phyloP scores from a whole-genome alignment of 1,140 invertebrate genomes.

The Ostrea edulis region DNA sequence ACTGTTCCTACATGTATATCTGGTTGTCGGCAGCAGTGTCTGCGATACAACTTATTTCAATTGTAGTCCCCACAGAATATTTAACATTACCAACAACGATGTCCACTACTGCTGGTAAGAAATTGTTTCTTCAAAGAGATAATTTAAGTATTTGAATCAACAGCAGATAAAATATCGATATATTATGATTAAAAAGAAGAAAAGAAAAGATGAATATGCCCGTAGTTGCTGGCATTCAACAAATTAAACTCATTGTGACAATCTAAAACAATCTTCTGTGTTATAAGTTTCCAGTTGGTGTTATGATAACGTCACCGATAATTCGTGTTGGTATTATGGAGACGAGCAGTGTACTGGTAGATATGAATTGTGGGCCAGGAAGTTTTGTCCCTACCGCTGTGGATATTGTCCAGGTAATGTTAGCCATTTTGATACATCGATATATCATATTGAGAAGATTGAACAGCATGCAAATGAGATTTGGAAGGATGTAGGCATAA shows the following conservation, averaged over 20 bases:
- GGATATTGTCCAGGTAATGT: conserved; percentile 48
- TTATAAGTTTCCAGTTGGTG: background rate
- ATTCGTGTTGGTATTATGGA: conserved; percentile 43
- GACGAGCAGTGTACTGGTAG: conserved; percentile 45
- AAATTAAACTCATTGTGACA: background rate
- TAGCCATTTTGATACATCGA: background rate
- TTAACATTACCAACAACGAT: conserved; percentile 3
- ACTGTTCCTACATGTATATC: background rate
- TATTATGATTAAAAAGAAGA: background rate
- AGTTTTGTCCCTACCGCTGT: conserved; percentile 44
- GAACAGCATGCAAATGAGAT: too few relatives aligned
- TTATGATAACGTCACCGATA: conserved; percentile 9
- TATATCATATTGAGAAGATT: background rate
- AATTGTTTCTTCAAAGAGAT: background rate
- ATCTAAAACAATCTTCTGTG: background rate
- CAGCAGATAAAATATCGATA: background rate
- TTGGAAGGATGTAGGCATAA: too few relatives aligned
- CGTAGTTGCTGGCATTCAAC: too few relatives aligned
- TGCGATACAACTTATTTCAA: background rate
- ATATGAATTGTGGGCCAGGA: conserved; percentile 44
- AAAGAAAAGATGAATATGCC: background rate
- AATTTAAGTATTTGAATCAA: background rate
- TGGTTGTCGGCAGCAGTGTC: background rate
- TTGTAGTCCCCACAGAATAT: conserved; percentile 32
- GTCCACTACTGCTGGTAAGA: background rate